These are phyloP conservation scores for Silurus asotus DNA, from an alignment of 2,113 vertebrate genomes.

Conservation along the genomic window DNA sequence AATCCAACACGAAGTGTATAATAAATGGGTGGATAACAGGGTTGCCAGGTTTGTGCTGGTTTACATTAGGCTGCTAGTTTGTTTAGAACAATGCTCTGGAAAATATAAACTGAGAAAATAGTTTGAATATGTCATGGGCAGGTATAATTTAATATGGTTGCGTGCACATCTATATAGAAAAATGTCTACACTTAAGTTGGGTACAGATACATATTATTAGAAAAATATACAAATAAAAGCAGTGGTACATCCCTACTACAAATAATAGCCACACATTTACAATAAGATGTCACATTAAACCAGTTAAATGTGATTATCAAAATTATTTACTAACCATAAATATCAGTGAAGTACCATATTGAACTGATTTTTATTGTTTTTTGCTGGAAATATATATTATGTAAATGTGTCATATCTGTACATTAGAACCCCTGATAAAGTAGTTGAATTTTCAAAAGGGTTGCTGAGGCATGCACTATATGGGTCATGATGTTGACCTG, in stretches of 20 bases:
- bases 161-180: no score
- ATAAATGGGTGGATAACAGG: no score
- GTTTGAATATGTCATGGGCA: not conserved
- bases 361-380: not conserved
- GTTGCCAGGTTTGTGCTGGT: not conserved
- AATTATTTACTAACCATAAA: not conserved
- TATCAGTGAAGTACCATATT: not conserved
- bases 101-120: not conserved
- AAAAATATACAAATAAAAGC: no score
- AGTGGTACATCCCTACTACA: no score
- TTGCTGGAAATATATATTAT: not conserved
- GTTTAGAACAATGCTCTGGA: not conserved
- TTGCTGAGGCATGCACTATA: not conserved
- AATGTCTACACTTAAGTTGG: no score
- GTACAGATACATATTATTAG: no score
- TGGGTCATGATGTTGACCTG: slow-evolving; percentile 1
- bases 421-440: not conserved
- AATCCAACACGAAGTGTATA: no score
- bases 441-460: not conserved
- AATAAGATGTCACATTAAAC: not conserved
- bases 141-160: not conserved
- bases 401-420: not conserved
- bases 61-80: not conserved
- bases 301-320: not conserved
- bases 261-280: not conserved